Percentiles rank a stretch among this genome's conserved stretches.
Evolutionary conservation across 30 jellyfish, hydroid and myxozoan species (phyloP).

Genomic region (Euphysa ruthae): DNA sequence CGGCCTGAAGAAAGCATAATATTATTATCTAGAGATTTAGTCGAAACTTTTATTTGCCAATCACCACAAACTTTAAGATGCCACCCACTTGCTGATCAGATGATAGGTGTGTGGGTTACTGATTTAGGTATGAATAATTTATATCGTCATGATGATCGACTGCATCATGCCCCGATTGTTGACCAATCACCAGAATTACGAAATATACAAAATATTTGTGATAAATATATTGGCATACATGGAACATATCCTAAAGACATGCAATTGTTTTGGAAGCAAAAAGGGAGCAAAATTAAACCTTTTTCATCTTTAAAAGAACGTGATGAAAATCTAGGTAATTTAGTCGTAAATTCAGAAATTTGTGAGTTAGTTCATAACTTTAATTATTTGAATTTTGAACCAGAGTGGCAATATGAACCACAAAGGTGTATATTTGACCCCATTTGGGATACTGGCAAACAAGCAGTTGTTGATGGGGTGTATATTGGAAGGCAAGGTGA

Average conservation of each 20-base stretch:
- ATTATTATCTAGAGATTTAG: constrained; percentile 54
- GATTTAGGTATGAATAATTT: constrained; percentile 22
- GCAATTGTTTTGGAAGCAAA: constrained; percentile 49
- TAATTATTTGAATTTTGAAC: constrained; percentile 28
- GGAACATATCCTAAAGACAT: constrained; percentile 65
- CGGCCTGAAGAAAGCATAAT: constrained; percentile 84
- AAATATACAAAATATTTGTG: constrained; percentile 25
- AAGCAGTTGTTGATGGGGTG: constrained; percentile 30
- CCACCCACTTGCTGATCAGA: constrained; percentile 87
- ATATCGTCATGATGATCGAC: constrained; percentile 49
- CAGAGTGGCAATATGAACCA: constrained; percentile 71
- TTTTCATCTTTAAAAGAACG: neutral
- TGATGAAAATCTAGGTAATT: neutral
- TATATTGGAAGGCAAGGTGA: constrained; percentile 59
- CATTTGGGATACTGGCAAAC: constrained; percentile 71
- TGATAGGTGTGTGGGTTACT: constrained; percentile 69
- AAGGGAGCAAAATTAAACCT: neutral
- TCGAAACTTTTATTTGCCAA: constrained; percentile 47
- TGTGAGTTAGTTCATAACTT: constrained; percentile 22
- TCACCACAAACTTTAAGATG: constrained; percentile 36
- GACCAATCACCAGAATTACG: neutral
- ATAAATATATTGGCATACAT: constrained; percentile 53
- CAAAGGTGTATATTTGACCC: constrained; percentile 55
- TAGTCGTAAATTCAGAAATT: neutral
- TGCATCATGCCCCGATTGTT: constrained; percentile 55